Base-by-base conservation (phyloP, 2,888 invertebrate genomes). In the Parochlus steinenii region DNA sequence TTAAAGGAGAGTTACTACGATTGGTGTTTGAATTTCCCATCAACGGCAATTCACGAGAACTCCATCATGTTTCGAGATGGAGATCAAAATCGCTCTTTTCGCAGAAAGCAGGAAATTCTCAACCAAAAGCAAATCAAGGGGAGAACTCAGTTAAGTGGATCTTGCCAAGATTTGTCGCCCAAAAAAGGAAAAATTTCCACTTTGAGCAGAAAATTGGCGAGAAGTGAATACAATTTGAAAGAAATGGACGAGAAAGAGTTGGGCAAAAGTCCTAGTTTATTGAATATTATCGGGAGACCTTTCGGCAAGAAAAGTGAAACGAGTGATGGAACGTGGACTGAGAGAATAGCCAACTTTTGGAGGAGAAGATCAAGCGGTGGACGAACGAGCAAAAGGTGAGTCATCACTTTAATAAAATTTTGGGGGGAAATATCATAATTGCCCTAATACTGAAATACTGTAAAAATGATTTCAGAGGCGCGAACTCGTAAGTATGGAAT, bases 171-270 rank as follows among this genome's bases (percentile, higher is more conserved):
- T n/a, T 6, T 34, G 5, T 34, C 34, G n/a, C 34, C 34, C 2
- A 8, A 28, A 20, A 34, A 34, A 27, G 10, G 6, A 3, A 22
- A 24, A 7, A 20, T 15, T n/a, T 28, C 27, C 14, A 15, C 20
- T 8, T 11, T 34, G 12, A 5, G n/a, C 11, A 6, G 16, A 6
- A 34, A 34, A 16, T 22, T 15, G 5, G 20, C 20, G 11, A 27
- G 16, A 28, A 34, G 34, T 34, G 34, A 34, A 34, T 15, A 28
- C n/a, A 34, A 28, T 34, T 34, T 34, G 11, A 28, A 34, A 22
- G 18, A 15, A n/a, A 22, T 28, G 11, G 29, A 34, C 15, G 11
- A 34, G 10, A 19, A 33, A 19, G 12, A 26, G 19, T 33, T 27
- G 22, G 6, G 22, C 6, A 22, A 10, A 10, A 22, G 22, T 22